These are phyloP conservation scores for Nephrotoma guestfalica DNA, from an alignment of 2,888 invertebrate species.

Conservation along the genomic window DNA sequence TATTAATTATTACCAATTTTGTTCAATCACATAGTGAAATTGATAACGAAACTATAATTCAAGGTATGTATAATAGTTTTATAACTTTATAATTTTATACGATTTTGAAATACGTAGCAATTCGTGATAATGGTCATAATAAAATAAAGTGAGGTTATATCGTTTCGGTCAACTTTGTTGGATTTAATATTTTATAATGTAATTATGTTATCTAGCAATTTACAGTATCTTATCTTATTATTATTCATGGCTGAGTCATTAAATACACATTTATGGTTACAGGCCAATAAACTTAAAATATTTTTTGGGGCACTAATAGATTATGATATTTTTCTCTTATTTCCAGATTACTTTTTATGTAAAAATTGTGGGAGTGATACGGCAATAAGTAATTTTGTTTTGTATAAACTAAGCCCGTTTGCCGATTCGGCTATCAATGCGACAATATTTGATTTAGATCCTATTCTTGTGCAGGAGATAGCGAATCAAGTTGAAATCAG, in stretches of 20 bases:
- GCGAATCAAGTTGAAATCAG: slow-evolving; percentile 39
- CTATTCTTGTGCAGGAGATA: slow-evolving; percentile 40
- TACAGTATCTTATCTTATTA: not conserved
- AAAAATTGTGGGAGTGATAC: slow-evolving; percentile 44
- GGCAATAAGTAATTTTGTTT: slow-evolving; percentile 38
- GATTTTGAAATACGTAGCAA: not conserved
- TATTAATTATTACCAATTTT: not conserved
- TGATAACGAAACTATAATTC: not conserved
- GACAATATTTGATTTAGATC: slow-evolving; percentile 36
- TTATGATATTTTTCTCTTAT: not conserved
- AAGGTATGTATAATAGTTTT: not conserved
- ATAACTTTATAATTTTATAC: not conserved
- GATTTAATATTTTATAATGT: not conserved
- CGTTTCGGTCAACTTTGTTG: not conserved
- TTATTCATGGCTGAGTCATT: not conserved
- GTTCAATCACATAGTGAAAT: not conserved
- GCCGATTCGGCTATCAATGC: slow-evolving; percentile 34
- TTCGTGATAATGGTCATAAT: not conserved
- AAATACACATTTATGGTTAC: not conserved
- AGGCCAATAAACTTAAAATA: not conserved
- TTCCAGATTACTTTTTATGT: slow-evolving; percentile 40
- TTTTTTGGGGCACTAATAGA: not conserved
- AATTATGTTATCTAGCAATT: not conserved
- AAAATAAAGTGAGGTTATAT: not conserved
- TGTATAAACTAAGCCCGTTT: slow-evolving; percentile 37